phyloP scores from a whole-genome alignment of 2,797 vertebrate species.

The Darevskia mixta region DNA sequence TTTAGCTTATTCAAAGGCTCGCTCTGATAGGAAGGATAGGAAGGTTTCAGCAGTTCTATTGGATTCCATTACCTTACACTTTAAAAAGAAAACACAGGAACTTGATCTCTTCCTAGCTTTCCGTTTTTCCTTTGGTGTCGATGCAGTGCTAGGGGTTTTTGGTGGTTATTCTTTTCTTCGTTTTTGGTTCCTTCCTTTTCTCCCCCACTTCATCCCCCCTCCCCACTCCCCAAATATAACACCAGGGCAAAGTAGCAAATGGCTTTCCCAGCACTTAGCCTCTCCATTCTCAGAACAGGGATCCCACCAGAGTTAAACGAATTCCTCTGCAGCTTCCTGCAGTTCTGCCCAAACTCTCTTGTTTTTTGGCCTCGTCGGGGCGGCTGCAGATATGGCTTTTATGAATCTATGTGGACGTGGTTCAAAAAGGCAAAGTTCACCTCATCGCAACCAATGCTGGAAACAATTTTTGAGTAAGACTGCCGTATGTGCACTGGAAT shows the following conservation, averaged over 20 bases:
- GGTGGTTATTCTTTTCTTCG: constrained; percentile 20
- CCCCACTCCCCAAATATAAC: constrained; percentile 55
- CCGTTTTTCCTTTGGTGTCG: constrained; percentile 52
- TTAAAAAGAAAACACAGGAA: constrained; percentile 59
- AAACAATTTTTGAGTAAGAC: constrained; percentile 37
- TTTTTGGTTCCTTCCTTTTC: constrained; percentile 10
- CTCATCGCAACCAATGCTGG: constrained; percentile 53
- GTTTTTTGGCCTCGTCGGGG: constrained; percentile 56
- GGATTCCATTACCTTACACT: constrained; percentile 79
- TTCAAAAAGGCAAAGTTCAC: constrained; percentile 54
- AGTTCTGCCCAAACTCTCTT: constrained; percentile 54
- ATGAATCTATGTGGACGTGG: constrained; percentile 47
- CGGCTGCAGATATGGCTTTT: constrained; percentile 56
- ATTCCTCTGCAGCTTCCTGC: constrained; percentile 68
- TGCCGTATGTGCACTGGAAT: constrained; percentile 4
- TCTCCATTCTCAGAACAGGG: constrained; percentile 63
- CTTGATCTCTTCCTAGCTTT: constrained; percentile 13
- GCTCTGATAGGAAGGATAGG: constrained; percentile 80
- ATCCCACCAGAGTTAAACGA: constrained; percentile 65
- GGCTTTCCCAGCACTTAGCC: constrained; percentile 56
- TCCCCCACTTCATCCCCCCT: background rate
- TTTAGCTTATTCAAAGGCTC: constrained; percentile 86
- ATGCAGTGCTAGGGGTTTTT: background rate
- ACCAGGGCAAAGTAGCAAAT: constrained; percentile 55
- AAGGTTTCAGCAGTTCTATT: constrained; percentile 78